Base-by-base conservation (phyloP, 2,888 invertebrate species). In the Coleophora flavipennella region DNA sequence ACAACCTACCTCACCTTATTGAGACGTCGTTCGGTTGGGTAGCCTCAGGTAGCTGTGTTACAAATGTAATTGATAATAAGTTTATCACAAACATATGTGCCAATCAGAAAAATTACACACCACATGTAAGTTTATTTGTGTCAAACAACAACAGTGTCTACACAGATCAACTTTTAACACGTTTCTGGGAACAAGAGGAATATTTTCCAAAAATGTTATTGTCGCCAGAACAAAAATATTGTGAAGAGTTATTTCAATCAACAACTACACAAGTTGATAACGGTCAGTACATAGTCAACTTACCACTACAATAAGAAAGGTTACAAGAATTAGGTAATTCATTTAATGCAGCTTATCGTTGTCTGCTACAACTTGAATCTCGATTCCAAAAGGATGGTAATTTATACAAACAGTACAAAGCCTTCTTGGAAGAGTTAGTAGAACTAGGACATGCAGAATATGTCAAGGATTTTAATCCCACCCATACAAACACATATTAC, bases 331-430 rank as follows among this genome's bases (percentile, higher is more conserved):
- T 33, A 14, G 33, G 33, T n/a, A n/a, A 45, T 33, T 49, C 49
- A 29, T 49, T 46, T 14, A 43, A 46, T 20, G 40, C 31, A 8
- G 49, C 47, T n/a, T 50, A 47, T 33, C 28, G 41, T 8, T 50
- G 41, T 20, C 27, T 47, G 9, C 8, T 50, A 25, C 39, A 44
- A 31, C 36, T 46, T 8, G 48, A 48, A 38, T 37, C 42, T 12
- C 42, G 42, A 36, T 41, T 48, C 26, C 13, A 34, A 11, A 44
- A 44, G 27, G 31, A 48, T 29, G 13, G 33, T 12, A 26, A 14
- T 0, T 35, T 48, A 25, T 31, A 44, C 12, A 20, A 8, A 12
- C 40, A 44, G 13, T 46, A 49, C 25, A 44, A 38, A 37, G 32
- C 36, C 7, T 49, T 49, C 14, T 41, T 49, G 34, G 14, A 46